Evolutionary conservation across 2,113 vertebrate genomes (phyloP).

Genomic region (Panthera uncia): DNA sequence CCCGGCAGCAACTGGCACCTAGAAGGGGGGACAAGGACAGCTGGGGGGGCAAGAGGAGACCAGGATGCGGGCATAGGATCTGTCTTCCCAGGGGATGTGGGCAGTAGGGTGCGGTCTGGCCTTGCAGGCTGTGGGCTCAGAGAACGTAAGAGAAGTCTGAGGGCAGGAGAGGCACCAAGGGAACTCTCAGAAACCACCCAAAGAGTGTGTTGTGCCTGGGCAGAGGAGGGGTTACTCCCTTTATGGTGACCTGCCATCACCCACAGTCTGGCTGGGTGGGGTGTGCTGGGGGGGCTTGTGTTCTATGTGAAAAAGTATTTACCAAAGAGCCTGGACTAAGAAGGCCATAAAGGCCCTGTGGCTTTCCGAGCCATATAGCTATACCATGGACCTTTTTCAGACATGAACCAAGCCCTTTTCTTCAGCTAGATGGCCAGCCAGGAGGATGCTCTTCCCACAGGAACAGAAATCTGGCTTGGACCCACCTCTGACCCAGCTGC

Average conservation of each 20-base stretch:
- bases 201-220: neutral
- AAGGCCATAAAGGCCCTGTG: neutral
- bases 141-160: neutral
- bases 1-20: neutral
- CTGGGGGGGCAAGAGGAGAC: neutral
- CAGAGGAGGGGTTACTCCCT: neutral
- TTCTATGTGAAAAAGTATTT: neutral
- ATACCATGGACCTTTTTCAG: neutral
- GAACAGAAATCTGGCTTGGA: neutral
- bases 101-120: neutral
- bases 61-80: neutral
- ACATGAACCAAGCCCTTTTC: neutral
- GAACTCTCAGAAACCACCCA: neutral
- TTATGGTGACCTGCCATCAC: rapidly evolving
- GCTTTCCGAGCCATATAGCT: neutral
- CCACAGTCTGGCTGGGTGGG: neutral
- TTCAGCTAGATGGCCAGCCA: neutral
- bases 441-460: rapidly evolving
- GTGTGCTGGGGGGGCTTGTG: neutral
- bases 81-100: neutral
- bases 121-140: neutral
- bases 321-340: neutral
- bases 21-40: neutral
- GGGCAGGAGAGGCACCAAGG: neutral
- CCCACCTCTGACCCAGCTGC: no score